Evolutionary conservation across 2,113 vertebrate genomes (phyloP).

Genomic region (Brachypteracias leptosomus): DNA sequence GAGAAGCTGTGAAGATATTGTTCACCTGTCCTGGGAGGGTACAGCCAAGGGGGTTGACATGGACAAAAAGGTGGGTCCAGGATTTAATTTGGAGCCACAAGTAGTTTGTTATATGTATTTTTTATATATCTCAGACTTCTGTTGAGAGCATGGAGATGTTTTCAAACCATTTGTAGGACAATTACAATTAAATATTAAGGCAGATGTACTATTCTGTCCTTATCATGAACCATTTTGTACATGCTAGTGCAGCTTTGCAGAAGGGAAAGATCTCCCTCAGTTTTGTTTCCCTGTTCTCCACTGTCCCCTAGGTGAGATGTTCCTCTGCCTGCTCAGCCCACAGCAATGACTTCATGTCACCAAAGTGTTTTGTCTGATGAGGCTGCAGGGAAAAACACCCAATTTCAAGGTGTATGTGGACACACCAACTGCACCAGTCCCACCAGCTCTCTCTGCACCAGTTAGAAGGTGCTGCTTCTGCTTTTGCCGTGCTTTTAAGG

Average conservation of each 20-base stretch:
- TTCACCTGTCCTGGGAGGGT: not conserved
- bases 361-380: fast-evolving
- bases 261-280: not conserved
- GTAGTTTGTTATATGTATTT: fast-evolving
- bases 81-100: not conserved
- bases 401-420: fast-evolving
- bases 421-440: not conserved
- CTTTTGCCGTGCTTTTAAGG: not conserved
- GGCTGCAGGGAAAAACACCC: not conserved
- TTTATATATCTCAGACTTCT: not conserved
- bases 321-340: not conserved
- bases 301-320: not conserved
- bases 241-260: not conserved
- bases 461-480: not conserved
- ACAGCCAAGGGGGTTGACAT: not conserved
- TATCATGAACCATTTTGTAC: not conserved
- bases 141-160: not conserved
- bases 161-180: not conserved
- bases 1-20: not conserved
- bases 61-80: not conserved
- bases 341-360: not conserved
- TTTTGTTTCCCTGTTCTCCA: not conserved
- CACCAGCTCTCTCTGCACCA: not conserved
- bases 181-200: not conserved
- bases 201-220: not conserved